Conservation (phyloP, 2,113 vertebrate genomes). For the Pachyramphus minor region DNA sequence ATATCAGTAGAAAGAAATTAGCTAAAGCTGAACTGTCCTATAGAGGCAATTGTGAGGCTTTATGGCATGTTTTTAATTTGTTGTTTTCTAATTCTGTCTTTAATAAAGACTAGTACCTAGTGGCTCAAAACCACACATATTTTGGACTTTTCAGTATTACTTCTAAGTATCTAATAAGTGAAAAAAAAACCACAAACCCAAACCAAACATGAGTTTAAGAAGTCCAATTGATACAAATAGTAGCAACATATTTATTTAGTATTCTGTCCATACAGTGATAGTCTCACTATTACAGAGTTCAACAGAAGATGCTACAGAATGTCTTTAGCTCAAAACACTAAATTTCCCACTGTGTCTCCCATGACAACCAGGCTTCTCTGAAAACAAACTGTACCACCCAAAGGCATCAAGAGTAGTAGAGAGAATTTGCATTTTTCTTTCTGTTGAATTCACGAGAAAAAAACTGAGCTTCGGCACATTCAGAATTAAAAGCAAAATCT, state of each 20-base stretch:
- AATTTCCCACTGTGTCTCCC: conserved; percentile 37
- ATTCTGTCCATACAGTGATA: not conserved
- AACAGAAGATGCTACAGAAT: not conserved
- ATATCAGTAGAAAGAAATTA: not conserved
- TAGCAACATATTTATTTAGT: not conserved
- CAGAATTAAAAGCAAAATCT: not conserved
- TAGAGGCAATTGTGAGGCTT: not conserved
- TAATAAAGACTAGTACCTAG: not conserved
- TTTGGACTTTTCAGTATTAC: not conserved
- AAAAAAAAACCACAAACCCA: rapidly evolving
- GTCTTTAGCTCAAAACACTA: conserved; percentile 8
- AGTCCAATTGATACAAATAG: not conserved
- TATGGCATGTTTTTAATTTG: not conserved
- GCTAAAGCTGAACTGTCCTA: not conserved
- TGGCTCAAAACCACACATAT: not conserved
- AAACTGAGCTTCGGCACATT: not conserved
- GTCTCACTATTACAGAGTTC: not conserved
- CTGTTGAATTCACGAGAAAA: not conserved
- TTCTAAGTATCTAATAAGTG: not conserved
- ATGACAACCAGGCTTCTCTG: conserved; percentile 30
- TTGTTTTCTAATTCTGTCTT: not conserved
- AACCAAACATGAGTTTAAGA: not conserved
- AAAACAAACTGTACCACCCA: conserved; percentile 13
- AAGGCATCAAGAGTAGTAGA: not conserved
- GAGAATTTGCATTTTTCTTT: conserved; percentile 3